Evolutionary conservation across 1,140 invertebrate genomes (phyloP), one percentile per base, ranked within the genome.

Genomic region (Bombyx mandarina): DNA sequence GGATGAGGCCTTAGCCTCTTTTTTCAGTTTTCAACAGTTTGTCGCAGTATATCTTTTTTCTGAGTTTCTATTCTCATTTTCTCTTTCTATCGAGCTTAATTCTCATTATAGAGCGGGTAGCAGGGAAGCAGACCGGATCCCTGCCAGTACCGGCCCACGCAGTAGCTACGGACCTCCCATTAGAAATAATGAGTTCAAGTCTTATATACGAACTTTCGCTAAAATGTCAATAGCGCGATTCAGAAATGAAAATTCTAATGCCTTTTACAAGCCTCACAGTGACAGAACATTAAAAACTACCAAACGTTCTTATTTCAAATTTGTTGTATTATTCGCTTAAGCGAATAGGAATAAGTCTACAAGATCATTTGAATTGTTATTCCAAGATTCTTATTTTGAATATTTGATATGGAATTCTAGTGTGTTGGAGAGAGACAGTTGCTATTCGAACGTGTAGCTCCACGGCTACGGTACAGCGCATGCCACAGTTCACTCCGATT

Each of bases 1-100:
- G 73, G 75, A 57, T 79, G 77, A 81, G 75, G 75, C 73, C 63
- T 51, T 54, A 63, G 71, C 68, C 74, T 77, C 77, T 79, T 73
- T 79, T 82, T 81, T 81, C 77, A 74, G 77, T 83, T 83, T 83
- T 78, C 76, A 79, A 35, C 70, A 77, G 74, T 79, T 75, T 74
- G 73, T 73, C 73, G 72, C 75, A 70, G 69, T 72, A 70, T 71
- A 69, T 73, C 69, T 65, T 65, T 72, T 73, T 50, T 75, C 75
- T 64, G 42, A 9, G 42, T 50, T 10, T 35, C 50, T 26, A 7
- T 75, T 69, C 71, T 74, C 69, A 71, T 79, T 22, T 75, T 69
- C 71, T 74, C 69, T 73, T 79, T 22, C 22, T 35, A 75, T 74
- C 75, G 77, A 2, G 26, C 26, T 35, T 35, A 35, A 35, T 35